Evolutionary conservation across 2,797 vertebrate genomes (phyloP), one percentile per base, ranked within the genome.

Genomic region (Falco peregrinus): DNA sequence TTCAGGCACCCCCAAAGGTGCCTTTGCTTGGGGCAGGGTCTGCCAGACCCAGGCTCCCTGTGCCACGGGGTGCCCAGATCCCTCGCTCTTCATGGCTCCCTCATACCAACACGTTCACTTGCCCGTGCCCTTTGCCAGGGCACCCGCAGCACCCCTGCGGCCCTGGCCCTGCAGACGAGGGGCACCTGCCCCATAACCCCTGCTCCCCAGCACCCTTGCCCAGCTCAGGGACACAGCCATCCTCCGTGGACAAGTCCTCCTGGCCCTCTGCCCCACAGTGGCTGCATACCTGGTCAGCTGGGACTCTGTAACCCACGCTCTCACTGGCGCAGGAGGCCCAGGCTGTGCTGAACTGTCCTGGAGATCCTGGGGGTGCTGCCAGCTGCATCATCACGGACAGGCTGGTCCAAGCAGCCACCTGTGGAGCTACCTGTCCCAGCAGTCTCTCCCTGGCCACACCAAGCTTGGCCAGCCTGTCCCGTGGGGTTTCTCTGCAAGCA

Each of bases 361-460:
- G 48, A 7, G 35, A 53, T 25, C 19, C 57, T 2, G 2, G n/a
- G 28, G 53, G 18, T 41, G 65, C 65, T 89, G 59, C 41, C 89
- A 80, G 19, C n/a, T 25, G 24, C 56, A 51, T 60, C 22, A 2
- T 31, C 69, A 39, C 1, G 0, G 33, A 14, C 56, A 68, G 78
- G 35, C 19, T 51, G 82, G 61, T 35, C 45, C 5, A 1, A 65
- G n/a, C 63, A 83, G 28, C 26, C 41, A 26, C 57, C 33, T 6
- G 31, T 14, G 18, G 48, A 78, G 45, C 22, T 25, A 11, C 41
- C 19, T 69, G 67, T 45, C 59, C 74, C 3, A 0, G 45, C n/a
- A 28, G 20, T 7, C 28, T 26, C 17, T 16, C 35, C 53, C 53
- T 0, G 0, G 39, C 57, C 45, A 10, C 1, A 1, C n/a, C 0